A percentile compares a stretch with the other conserved stretches of the same genome.
phyloP scores from a whole-genome alignment of 2,888 invertebrate genomes.

The Ephialtes manifestator region DNA sequence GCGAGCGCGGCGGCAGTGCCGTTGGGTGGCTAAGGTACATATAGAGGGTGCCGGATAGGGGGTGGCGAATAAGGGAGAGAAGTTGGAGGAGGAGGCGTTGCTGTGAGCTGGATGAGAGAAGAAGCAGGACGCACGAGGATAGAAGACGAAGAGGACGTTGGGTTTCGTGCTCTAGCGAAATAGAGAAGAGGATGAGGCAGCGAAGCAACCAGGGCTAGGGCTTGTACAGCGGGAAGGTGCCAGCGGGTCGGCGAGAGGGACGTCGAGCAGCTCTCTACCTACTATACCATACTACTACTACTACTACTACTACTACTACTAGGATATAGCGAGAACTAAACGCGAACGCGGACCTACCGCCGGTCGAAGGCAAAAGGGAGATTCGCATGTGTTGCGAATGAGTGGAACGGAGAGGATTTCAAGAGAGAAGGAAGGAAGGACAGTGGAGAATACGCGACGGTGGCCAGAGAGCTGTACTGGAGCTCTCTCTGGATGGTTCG shows the following conservation, averaged over 20 bases:
- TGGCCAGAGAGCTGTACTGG: slow-evolving; percentile 57
- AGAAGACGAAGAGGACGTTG: slow-evolving; percentile 38
- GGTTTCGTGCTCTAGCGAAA: slow-evolving; percentile 51
- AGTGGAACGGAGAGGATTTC: slow-evolving; percentile 38
- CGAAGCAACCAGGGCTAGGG: slow-evolving; percentile 38
- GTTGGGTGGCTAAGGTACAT: slow-evolving; percentile 68
- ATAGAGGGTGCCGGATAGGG: slow-evolving; percentile 47
- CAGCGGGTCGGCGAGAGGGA: slow-evolving; percentile 66
- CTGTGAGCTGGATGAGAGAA: slow-evolving; percentile 49
- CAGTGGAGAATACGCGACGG: slow-evolving; percentile 59
- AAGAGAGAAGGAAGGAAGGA: not conserved
- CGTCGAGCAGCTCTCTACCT: slow-evolving; percentile 50
- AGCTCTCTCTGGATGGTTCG: slow-evolving; percentile 58
- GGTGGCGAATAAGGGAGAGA: slow-evolving; percentile 18
- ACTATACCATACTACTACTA: slow-evolving; percentile 21
- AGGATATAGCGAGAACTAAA: slow-evolving; percentile 1
- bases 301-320: too few species aligned
- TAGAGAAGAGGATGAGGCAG: slow-evolving; percentile 44
- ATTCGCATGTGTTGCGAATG: slow-evolving; percentile 65
- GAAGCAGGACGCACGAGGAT: slow-evolving; percentile 71
- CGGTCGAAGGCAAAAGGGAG: slow-evolving; percentile 47
- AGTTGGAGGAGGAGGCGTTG: slow-evolving; percentile 25
- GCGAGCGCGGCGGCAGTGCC: slow-evolving; percentile 78
- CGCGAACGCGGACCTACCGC: slow-evolving; percentile 50
- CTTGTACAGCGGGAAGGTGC: slow-evolving; percentile 64